Evolutionary conservation across 2,113 vertebrate genomes (phyloP), one percentile per base, ranked within the genome.

Genomic region (Elaphurus davidianus): DNA sequence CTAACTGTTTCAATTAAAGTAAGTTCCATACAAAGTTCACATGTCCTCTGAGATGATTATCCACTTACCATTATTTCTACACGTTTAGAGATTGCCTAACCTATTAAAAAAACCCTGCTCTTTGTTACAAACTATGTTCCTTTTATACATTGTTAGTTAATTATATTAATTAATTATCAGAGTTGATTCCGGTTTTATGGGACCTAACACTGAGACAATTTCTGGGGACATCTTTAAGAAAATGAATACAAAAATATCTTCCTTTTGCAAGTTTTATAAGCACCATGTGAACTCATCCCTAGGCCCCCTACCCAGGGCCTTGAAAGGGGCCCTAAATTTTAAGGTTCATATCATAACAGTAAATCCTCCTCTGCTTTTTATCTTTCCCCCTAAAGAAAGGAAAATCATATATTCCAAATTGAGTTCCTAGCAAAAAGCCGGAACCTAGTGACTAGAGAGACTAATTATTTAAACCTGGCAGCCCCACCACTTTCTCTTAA

Each of bases 261-360:
- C 59, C 23, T 90, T 89, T 91, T 71, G 67, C 78, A 96, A 78
- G 76, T 96, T 94, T 92, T 76, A 91, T 7, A 95, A 59, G 89
- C 86, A 19, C 40, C 25, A 30, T 5, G 25, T 47, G 59, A 59
- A 45, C 30, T 91, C 47, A 76, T 7, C 78, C 17, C 45, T 81
- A 82, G 71, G 14, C 6, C 28, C 23, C n/a, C 28, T 84, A 43
- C 50, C 43, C 55, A 45, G 91, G 12, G 40, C 60, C 54, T 64
- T 62, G 23, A 57, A 64, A 83, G 83, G 21, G 54, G 6, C 6
- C 27, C 76, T 36, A 86, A 33, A 19, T 28, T 54, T 94, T 64
- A 71, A 92, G 54, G 62, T 85, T 74, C 45, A 36, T 36, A 74
- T n/a, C 57, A 19, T 74, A 40, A 85, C 5, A 54, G 50, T 28